Evolutionary conservation across 2,797 vertebrate genomes (phyloP).

Genomic region (Discoglossus pictus): DNA sequence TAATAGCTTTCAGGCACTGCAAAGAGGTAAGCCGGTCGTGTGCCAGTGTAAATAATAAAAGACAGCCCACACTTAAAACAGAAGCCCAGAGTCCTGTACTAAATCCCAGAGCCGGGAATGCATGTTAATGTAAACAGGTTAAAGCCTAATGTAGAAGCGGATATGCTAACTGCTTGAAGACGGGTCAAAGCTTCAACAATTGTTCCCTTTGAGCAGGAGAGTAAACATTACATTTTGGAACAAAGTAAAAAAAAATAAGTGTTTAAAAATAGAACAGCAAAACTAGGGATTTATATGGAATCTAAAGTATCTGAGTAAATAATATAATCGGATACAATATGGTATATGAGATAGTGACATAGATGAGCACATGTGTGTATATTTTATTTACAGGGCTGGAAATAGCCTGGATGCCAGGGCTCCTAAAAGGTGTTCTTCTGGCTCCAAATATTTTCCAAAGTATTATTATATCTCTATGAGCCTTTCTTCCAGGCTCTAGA

Average conservation of each 20-base stretch:
- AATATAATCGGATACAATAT: constrained; percentile 4
- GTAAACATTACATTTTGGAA: constrained; percentile 30
- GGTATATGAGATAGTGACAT: no score
- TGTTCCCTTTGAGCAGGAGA: constrained; percentile 27
- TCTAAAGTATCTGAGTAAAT: constrained; percentile 17
- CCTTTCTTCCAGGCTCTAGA: no score
- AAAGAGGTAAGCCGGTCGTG: constrained; percentile 46
- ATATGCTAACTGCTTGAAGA: constrained; percentile 32
- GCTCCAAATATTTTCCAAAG: no score
- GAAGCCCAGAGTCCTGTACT: constrained; percentile 11
- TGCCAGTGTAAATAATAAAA: constrained; percentile 47
- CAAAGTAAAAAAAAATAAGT: constrained; percentile 1
- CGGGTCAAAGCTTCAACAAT: constrained; percentile 27
- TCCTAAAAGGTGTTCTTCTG: no score
- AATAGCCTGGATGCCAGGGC: no score
- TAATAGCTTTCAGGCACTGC: constrained; percentile 24
- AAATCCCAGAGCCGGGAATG: constrained; percentile 33
- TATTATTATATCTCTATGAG: no score
- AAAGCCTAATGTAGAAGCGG: constrained; percentile 11
- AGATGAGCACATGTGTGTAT: no score
- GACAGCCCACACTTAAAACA: constrained; percentile 39
- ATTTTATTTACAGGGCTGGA: no score
- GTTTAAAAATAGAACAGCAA: not conserved
- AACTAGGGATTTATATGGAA: constrained; percentile 18
- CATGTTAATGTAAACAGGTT: constrained; percentile 43